These are phyloP conservation scores for Berghia stephanieae DNA, from an alignment of 1,140 invertebrate genomes.

Conservation along the genomic window DNA sequence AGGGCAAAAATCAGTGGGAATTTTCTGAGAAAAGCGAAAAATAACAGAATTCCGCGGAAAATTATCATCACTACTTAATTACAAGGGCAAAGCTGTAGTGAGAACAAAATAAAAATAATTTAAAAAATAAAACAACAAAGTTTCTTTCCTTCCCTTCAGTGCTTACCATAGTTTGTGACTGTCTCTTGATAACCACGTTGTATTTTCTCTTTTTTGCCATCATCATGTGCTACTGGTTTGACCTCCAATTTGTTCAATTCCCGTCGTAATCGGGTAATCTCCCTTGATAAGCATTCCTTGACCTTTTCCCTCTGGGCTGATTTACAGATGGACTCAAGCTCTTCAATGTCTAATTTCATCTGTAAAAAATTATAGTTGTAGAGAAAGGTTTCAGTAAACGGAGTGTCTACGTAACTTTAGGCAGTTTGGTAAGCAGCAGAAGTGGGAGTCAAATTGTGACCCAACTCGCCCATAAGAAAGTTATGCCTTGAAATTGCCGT, in stretches of 20 bases:
- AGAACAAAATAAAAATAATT: background rate
- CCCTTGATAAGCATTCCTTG: background rate
- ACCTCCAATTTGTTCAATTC: background rate
- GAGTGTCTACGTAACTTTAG: no score
- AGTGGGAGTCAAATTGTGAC: no score
- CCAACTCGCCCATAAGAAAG: no score
- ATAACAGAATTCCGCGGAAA: background rate
- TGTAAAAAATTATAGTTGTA: no score
- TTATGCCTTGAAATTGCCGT: no score
- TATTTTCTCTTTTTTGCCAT: background rate
- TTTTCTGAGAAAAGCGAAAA: background rate
- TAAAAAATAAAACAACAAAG: background rate
- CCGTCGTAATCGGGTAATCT: background rate
- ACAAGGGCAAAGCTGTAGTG: no score
- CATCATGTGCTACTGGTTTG: background rate
- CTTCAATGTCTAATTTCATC: slow-evolving; percentile 15
- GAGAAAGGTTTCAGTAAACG: no score
- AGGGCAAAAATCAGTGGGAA: background rate
- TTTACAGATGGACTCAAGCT: slow-evolving; percentile 1
- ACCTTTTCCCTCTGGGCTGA: background rate
- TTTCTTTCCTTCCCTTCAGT: no score
- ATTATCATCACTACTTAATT: no score
- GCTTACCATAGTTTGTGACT: slow-evolving; percentile 39
- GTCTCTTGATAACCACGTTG: slow-evolving; percentile 7
- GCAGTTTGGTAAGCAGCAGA: no score